Conservation (phyloP, 2,113 vertebrate species). For the Cyprinodon tularosa region DNA sequence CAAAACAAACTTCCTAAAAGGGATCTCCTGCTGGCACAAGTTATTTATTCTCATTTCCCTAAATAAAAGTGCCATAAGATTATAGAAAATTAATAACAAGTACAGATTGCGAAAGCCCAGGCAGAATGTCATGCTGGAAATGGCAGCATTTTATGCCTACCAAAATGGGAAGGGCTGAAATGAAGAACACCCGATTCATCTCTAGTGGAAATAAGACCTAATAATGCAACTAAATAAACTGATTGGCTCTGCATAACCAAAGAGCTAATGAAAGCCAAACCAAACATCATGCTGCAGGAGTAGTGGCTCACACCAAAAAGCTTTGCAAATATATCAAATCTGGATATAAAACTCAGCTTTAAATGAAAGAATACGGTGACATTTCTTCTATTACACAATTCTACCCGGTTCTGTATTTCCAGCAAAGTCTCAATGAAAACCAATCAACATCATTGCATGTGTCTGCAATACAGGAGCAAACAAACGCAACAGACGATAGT, state of each 20-base stretch:
- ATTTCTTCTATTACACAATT: not conserved
- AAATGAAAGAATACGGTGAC: not conserved
- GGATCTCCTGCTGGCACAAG: no score
- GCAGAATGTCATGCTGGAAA: not conserved
- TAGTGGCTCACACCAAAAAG: constrained; percentile 23
- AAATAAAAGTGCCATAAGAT: not conserved
- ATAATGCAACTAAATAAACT: not conserved
- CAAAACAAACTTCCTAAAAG: no score
- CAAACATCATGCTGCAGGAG: not conserved
- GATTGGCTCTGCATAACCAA: not conserved
- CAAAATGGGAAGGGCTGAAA: not conserved
- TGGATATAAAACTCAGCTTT: not conserved
- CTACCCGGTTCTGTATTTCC: not conserved
- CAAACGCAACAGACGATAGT: not conserved
- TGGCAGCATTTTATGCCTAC: not conserved
- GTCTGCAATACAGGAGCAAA: not conserved
- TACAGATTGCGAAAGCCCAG: not conserved
- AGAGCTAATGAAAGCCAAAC: not conserved
- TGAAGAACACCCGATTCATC: not conserved
- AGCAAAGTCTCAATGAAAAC: not conserved
- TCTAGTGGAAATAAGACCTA: not conserved
- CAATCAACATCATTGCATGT: rapidly evolving
- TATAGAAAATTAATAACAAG: not conserved
- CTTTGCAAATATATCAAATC: constrained; percentile 10
- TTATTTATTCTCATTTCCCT: not conserved